Evolutionary conservation across 2,888 invertebrate species (phyloP).

Genomic region (Galeruca laticollis): DNA sequence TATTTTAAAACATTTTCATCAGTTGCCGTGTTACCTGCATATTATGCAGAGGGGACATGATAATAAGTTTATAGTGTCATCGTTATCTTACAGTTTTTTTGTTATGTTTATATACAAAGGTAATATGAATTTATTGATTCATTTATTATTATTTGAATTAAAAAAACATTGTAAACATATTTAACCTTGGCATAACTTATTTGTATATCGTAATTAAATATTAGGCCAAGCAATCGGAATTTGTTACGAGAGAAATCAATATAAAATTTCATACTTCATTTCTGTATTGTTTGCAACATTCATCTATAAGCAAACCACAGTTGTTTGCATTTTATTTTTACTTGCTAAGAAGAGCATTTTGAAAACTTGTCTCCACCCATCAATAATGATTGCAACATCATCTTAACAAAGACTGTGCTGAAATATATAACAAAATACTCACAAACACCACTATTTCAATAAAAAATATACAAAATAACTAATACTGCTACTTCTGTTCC

Average conservation of each 20-base stretch:
- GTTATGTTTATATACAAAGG: too few species aligned
- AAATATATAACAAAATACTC: background rate
- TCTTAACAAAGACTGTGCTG: background rate
- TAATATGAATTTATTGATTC: background rate
- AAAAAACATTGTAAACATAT: too few species aligned
- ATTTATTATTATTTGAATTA: background rate
- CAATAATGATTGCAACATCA: slow-evolving; percentile 4
- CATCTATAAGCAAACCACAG: too few species aligned
- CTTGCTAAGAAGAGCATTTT: too few species aligned
- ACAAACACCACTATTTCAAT: background rate
- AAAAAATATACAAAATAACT: background rate
- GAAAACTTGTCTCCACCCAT: background rate
- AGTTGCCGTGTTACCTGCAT: background rate
- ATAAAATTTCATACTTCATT: too few species aligned
- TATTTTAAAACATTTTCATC: background rate
- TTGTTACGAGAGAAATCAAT: too few species aligned
- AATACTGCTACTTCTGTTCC: background rate
- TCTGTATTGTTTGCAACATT: too few species aligned
- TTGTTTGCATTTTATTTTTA: too few species aligned
- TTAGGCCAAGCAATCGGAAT: too few species aligned
- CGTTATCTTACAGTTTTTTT: background rate
- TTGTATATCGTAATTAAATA: too few species aligned
- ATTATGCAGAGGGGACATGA: too few species aligned
- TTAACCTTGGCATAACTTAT: background rate
- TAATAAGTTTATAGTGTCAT: background rate